phyloP scores from a whole-genome alignment of 2,797 vertebrate species.

The Melanotaenia boesemani region DNA sequence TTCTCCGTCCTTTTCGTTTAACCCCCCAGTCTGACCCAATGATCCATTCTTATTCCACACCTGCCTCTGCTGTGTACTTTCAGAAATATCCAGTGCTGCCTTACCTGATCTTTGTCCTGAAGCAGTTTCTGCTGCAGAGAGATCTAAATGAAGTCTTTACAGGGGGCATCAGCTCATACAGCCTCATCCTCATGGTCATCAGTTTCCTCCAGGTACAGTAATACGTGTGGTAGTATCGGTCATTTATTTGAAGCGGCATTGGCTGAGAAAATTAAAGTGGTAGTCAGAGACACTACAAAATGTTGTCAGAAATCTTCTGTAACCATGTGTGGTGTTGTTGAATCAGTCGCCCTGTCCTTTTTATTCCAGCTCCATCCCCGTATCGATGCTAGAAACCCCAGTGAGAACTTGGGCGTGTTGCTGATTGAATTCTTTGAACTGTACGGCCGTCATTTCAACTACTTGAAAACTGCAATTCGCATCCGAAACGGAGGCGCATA shows the following conservation, averaged over 20 bases:
- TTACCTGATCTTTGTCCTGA: constrained; percentile 98
- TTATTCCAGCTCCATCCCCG: constrained; percentile 91
- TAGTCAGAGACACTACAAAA: neutral
- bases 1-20: neutral
- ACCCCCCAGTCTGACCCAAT: constrained; percentile 3
- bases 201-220: constrained; percentile 94
- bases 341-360: neutral
- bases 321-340: neutral
- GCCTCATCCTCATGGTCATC: constrained; percentile 99
- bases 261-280: neutral
- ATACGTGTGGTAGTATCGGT: too few species aligned
- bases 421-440: constrained; percentile 99
- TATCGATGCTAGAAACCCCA: constrained; percentile 92
- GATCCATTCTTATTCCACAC: neutral
- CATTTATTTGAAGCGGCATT: neutral
- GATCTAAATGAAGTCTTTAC: constrained; percentile 99
- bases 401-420: constrained; percentile 94
- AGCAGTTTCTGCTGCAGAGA: constrained; percentile 98
- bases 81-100: constrained; percentile 98
- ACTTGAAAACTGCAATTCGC: constrained; percentile 97
- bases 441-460: constrained; percentile 99
- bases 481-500: constrained; percentile 96
- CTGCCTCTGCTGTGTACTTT: constrained; percentile 43
- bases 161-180: constrained; percentile 98
- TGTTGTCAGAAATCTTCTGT: neutral